Conservation (phyloP, 2,888 invertebrate genomes). For the Coleophora flavipennella region DNA sequence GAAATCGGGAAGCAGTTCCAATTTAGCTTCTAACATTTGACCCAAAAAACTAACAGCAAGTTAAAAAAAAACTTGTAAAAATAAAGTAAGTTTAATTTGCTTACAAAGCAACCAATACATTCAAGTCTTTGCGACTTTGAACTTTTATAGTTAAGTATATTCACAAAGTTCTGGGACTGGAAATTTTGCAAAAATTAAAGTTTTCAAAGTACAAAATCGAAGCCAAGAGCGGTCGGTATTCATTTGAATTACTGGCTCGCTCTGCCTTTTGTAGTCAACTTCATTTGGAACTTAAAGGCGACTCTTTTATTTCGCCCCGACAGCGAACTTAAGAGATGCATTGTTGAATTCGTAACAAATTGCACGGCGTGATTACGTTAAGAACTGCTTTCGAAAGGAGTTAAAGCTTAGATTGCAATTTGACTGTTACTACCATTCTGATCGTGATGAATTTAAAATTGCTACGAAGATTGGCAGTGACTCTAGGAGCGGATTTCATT, state of each 20-base stretch:
- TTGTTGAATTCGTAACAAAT: conserved; percentile 71
- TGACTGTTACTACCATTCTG: conserved; percentile 34
- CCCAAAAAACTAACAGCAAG: no score
- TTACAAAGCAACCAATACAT: conserved; percentile 21
- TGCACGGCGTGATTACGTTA: conserved; percentile 63
- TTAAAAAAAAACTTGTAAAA: no score
- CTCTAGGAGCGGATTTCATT: conserved; percentile 9
- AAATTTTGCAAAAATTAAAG: conserved; percentile 65
- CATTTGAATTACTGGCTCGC: conserved; percentile 62
- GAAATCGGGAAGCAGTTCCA: no score
- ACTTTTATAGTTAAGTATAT: conserved; percentile 41
- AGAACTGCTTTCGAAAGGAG: conserved; percentile 37
- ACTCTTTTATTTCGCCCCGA: conserved; percentile 56
- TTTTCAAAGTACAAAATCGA: conserved; percentile 61
- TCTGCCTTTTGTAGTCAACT: conserved; percentile 69
- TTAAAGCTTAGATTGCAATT: conserved; percentile 49
- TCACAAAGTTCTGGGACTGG: conserved; percentile 46
- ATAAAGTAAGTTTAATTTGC: no score
- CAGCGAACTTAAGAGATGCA: conserved; percentile 65
- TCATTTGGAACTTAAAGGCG: conserved; percentile 66
- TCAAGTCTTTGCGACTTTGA: conserved; percentile 22
- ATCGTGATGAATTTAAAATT: conserved; percentile 34
- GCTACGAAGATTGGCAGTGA: conserved; percentile 20
- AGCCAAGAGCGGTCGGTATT: conserved; percentile 52
- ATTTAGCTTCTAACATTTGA: no score